These are phyloP conservation scores for Cepaea hortensis DNA, from an alignment of 2,888 invertebrate genomes.

Conservation along the genomic window DNA sequence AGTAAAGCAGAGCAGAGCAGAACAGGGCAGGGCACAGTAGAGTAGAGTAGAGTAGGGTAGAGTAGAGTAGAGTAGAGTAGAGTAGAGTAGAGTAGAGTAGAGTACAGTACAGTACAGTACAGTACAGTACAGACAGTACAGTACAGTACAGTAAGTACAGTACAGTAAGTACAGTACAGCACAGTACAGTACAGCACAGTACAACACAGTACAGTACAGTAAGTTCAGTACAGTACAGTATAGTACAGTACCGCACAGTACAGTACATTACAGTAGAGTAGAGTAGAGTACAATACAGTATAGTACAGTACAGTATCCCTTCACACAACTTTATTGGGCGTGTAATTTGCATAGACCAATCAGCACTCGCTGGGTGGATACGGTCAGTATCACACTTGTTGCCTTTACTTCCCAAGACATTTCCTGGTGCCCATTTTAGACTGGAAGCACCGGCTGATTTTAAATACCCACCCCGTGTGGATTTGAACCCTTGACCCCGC, in stretches of 20 bases:
- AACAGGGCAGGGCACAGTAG: too few relatives aligned
- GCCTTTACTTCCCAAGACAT: too few relatives aligned
- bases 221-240: conserved; percentile 18
- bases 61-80: too few relatives aligned
- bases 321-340: too few relatives aligned
- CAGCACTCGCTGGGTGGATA: too few relatives aligned
- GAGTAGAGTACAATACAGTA: conserved; percentile 26
- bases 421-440: too few relatives aligned
- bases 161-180: neutral
- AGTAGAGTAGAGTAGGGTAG: too few relatives aligned
- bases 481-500: too few relatives aligned
- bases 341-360: too few relatives aligned
- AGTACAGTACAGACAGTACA: neutral
- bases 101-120: neutral
- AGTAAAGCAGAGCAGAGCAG: neutral
- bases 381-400: too few relatives aligned
- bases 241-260: neutral
- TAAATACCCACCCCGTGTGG: too few relatives aligned
- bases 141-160: neutral
- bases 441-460: too few relatives aligned
- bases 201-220: neutral
- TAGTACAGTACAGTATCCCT: conserved; percentile 27
- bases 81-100: neutral
- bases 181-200: neutral
- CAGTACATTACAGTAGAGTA: conserved; percentile 20